A percentile compares a stretch with the other conserved stretches of the same genome.
Evolutionary conservation across 2,888 invertebrate species (phyloP).

Genomic region (Eumerus sabulonum): DNA sequence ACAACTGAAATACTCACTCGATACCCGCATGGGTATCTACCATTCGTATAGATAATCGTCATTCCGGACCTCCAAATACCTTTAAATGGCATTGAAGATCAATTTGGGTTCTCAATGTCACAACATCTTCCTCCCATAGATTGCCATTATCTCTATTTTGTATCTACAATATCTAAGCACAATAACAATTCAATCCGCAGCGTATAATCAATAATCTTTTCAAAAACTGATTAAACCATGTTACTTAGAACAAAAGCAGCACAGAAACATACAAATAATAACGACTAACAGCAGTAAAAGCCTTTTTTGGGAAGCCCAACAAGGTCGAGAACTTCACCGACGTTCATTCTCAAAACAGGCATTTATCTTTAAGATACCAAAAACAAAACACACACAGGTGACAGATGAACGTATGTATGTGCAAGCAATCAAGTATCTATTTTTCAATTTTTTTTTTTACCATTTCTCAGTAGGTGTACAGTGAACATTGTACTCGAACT

Average conservation of each 20-base stretch:
- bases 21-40: too few relatives aligned
- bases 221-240: constrained; percentile 38
- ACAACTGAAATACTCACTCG: too few relatives aligned
- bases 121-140: constrained; percentile 5
- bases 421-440: constrained; percentile 20
- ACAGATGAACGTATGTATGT: constrained; percentile 27
- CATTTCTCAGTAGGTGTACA: not conserved
- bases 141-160: constrained; percentile 5
- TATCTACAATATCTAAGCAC: constrained; percentile 10
- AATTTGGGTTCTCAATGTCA: constrained; percentile 42
- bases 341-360: not conserved
- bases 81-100: constrained; percentile 14
- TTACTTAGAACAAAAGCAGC: constrained; percentile 14
- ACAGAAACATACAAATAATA: not conserved
- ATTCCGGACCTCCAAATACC: not conserved
- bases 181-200: constrained; percentile 26
- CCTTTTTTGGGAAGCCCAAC: constrained; percentile 23
- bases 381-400: not conserved
- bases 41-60: too few relatives aligned
- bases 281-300: not conserved
- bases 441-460: constrained; percentile 2
- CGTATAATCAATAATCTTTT: constrained; percentile 22
- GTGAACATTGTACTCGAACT: too few relatives aligned
- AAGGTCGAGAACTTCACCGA: constrained; percentile 32
- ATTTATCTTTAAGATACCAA: not conserved